Conservation (phyloP, 2,888 invertebrate species). For the Lordiphosa fenestrarum region DNA sequence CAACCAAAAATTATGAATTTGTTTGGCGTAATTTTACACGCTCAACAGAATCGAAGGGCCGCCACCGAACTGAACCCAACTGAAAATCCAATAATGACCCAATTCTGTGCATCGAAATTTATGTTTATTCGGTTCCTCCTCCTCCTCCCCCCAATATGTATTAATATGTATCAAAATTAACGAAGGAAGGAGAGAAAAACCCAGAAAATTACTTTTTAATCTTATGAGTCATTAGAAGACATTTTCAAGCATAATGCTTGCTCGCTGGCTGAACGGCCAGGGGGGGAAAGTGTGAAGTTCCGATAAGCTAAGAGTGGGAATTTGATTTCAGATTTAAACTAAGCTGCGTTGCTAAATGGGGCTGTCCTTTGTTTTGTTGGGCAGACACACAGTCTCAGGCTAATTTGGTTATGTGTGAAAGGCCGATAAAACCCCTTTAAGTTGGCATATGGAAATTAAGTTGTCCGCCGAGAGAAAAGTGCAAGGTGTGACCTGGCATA, state of each 20-base stretch:
- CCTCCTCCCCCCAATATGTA: slow-evolving; percentile 46
- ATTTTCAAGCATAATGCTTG: slow-evolving; percentile 56
- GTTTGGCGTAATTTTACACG: slow-evolving; percentile 71
- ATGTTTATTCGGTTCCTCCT: slow-evolving; percentile 59
- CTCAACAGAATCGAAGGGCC: slow-evolving; percentile 36
- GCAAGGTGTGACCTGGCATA: slow-evolving; percentile 41
- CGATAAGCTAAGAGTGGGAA: slow-evolving; percentile 41
- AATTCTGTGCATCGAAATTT: slow-evolving; percentile 70
- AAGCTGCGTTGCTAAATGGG: slow-evolving; percentile 54
- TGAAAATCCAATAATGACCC: slow-evolving; percentile 69
- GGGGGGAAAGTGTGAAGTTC: slow-evolving; percentile 36
- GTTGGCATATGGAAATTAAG: slow-evolving; percentile 59
- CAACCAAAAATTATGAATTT: slow-evolving; percentile 70
- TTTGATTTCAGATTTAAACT: slow-evolving; percentile 29
- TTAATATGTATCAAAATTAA: slow-evolving; percentile 74
- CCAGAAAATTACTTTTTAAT: slow-evolving; percentile 75
- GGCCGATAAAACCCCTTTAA: slow-evolving; percentile 37
- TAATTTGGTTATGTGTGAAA: slow-evolving; percentile 62
- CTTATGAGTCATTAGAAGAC: slow-evolving; percentile 75
- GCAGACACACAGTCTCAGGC: background rate
- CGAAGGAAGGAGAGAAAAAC: slow-evolving; percentile 43
- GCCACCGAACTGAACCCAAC: slow-evolving; percentile 6
- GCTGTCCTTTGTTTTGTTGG: slow-evolving; percentile 55
- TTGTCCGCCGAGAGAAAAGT: slow-evolving; percentile 35
- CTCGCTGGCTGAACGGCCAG: slow-evolving; percentile 17